Percentiles rank a stretch among this genome's conserved stretches.
Conservation (phyloP, 2,888 invertebrate species). For the Lissocephala sabroskyi region DNA sequence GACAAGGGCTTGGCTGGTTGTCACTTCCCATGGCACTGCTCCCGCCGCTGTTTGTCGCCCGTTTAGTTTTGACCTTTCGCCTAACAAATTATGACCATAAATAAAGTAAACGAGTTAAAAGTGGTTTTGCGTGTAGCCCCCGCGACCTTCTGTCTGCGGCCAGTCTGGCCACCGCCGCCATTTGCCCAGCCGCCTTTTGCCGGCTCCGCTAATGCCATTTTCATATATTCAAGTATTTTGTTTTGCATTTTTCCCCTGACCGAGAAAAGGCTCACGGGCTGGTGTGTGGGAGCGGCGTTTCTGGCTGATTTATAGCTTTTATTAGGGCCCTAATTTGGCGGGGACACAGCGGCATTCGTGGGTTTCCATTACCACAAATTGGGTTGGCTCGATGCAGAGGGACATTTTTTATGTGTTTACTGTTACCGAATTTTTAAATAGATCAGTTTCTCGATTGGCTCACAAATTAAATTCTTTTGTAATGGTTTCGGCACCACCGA, state of each 20-base stretch:
- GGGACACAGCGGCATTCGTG: too few species aligned
- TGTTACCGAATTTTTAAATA: too few species aligned
- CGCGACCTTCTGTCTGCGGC: slow-evolving; percentile 2
- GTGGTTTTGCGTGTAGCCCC: slow-evolving; percentile 49
- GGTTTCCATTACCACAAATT: too few species aligned
- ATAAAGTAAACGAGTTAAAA: slow-evolving; percentile 68
- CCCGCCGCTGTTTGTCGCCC: slow-evolving; percentile 37
- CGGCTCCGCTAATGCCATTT: slow-evolving; percentile 56
- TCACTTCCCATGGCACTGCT: slow-evolving; percentile 8
- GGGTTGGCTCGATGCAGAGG: too few species aligned
- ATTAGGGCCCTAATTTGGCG: slow-evolving; percentile 53
- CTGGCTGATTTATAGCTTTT: slow-evolving; percentile 49
- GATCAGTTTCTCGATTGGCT: too few species aligned
- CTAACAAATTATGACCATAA: slow-evolving; percentile 68
- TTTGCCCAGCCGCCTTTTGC: slow-evolving; percentile 17
- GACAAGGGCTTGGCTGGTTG: slow-evolving; percentile 14
- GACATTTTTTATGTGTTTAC: too few species aligned
- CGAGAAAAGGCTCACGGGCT: slow-evolving; percentile 32
- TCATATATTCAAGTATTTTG: slow-evolving; percentile 37
- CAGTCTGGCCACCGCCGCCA: slow-evolving; percentile 3
- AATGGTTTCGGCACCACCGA: too few species aligned
- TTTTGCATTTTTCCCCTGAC: slow-evolving; percentile 9
- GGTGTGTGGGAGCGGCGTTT: neutral
- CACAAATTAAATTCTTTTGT: too few species aligned
- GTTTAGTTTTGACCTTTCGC: slow-evolving; percentile 63